Base-by-base conservation (phyloP, 2,888 invertebrate species). In the Junonia oenone region DNA sequence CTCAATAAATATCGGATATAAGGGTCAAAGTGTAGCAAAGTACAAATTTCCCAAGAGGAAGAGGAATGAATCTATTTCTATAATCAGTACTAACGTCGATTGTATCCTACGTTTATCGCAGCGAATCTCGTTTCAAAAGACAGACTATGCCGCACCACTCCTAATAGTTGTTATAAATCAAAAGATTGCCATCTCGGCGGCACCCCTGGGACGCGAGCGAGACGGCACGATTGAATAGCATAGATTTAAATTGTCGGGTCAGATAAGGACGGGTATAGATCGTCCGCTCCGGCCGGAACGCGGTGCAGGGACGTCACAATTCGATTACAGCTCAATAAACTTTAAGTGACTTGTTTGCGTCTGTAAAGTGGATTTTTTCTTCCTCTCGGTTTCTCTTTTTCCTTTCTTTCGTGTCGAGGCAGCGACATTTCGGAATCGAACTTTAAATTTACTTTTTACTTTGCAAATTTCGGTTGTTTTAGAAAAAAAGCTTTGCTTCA, bases 81-180 rank as follows among this genome's bases (percentile, higher is more conserved):
- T 85, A 83, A 87, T 84, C 81, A 84, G 84, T 80, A 81, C 78
- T 77, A 81, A 81, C 77, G 76, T 81, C 75, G 82, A 83, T 84
- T 74, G 83, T 83, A 83, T 81, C 80, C 75, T 64, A 68, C 76
- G 68, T 75, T 85, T 89, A 89, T 88, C 89, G 77, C 66, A 67
- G 65, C 65, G 68, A 72, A 88, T 87, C 84, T 81, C 78, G 78
- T 74, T 78, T 75, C 69, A 67, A 80, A 78, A 86, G 83, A 88
- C 87, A 80, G 81, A 87, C 81, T 79, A 83, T 80, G 83, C 87
- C 81, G 79, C 79, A 78, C 72, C 79, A 79, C 81, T 88, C 88
- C 90, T 90, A 90, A 90, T 90, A 90, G 89, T 90, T 87, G 87
- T 85, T 87, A 90, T 90, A 90, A 90, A 90, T 90, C 90, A 90